Evolutionary conservation across 1,140 invertebrate species (phyloP).

Genomic region (Ptiloglossa arizonensis): DNA sequence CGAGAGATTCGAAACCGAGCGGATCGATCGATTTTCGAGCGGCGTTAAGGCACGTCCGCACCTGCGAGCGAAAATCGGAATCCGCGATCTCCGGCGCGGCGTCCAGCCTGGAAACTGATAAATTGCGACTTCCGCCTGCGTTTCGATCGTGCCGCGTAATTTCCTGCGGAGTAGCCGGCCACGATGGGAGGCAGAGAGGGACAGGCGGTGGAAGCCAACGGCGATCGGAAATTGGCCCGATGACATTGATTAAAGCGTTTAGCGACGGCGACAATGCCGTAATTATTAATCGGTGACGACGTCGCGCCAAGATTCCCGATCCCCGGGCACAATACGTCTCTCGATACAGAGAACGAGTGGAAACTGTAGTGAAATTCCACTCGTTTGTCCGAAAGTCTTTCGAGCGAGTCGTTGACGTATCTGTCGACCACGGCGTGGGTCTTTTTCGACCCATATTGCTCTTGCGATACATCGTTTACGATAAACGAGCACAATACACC

Average conservation of each 20-base stretch:
- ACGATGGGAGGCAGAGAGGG: constrained; percentile 61
- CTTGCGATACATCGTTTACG: too few relatives aligned
- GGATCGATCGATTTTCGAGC: constrained; percentile 60
- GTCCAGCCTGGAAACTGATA: constrained; percentile 76
- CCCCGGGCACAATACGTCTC: constrained; percentile 10
- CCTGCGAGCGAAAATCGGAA: constrained; percentile 47
- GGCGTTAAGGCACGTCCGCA: constrained; percentile 47
- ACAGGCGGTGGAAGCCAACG: constrained; percentile 72
- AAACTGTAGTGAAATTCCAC: too few relatives aligned
- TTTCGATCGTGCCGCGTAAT: constrained; percentile 77
- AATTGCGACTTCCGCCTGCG: constrained; percentile 78
- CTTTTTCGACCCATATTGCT: too few relatives aligned
- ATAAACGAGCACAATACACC: constrained; percentile 1
- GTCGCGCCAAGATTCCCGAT: constrained; percentile 72
- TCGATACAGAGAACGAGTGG: neutral
- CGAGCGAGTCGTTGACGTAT: too few relatives aligned
- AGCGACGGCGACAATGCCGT: constrained; percentile 76
- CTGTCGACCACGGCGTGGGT: too few relatives aligned
- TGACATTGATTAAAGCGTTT: constrained; percentile 83
- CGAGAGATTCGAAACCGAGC: neutral
- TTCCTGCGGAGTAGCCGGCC: constrained; percentile 73
- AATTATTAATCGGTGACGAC: constrained; percentile 81
- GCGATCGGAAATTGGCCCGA: constrained; percentile 82
- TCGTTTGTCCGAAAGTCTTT: too few relatives aligned
- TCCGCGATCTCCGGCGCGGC: constrained; percentile 54